Evolutionary conservation across 2,797 vertebrate species (phyloP).

Genomic region (Pampus argenteus): DNA sequence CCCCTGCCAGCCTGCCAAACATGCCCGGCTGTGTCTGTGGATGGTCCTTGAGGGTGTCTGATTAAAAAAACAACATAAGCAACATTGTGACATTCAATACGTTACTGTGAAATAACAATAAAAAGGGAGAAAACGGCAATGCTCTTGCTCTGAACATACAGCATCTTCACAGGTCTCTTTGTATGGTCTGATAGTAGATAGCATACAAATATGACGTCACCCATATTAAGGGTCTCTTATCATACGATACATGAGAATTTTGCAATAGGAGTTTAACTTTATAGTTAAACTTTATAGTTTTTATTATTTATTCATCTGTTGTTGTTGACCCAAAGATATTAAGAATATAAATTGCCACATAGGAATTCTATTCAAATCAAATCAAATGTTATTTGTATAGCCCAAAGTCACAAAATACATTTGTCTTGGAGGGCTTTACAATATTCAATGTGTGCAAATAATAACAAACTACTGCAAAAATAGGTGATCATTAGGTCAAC

Average conservation of each 20-base stretch:
- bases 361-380: too few relatives aligned
- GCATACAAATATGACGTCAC: too few relatives aligned
- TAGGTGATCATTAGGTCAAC: neutral
- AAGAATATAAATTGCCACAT: neutral
- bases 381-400: too few relatives aligned
- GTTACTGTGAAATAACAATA: neutral
- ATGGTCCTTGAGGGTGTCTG: slow-evolving; percentile 92
- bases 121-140: neutral
- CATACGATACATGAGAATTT: neutral
- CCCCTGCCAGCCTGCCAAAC: slow-evolving; percentile 92
- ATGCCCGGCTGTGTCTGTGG: slow-evolving; percentile 91
- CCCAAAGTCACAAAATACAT: too few relatives aligned
- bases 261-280: too few relatives aligned
- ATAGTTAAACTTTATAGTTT: neutral
- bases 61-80: slow-evolving; percentile 43
- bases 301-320: neutral
- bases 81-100: neutral
- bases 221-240: neutral
- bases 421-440: too few relatives aligned
- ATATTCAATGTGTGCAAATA: too few relatives aligned
- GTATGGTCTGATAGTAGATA: too few relatives aligned
- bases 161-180: neutral
- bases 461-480: neutral
- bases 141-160: neutral
- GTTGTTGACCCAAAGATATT: neutral